phyloP scores from a whole-genome alignment of 2,888 invertebrate species.

The Metalampra italica region DNA sequence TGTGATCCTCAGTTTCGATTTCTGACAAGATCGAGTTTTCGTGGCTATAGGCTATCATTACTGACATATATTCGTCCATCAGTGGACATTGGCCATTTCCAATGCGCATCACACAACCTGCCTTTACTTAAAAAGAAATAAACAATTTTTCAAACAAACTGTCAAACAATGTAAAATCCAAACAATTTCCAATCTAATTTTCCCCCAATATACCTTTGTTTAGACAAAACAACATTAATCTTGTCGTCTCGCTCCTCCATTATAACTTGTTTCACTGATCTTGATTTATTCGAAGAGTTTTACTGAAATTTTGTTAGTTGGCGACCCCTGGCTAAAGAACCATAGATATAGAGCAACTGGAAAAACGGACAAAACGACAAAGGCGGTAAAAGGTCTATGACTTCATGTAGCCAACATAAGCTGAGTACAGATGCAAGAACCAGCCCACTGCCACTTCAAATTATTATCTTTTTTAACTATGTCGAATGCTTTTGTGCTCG shows the following conservation, averaged over 20 bases:
- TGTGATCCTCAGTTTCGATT: too few relatives aligned
- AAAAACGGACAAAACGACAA: not conserved
- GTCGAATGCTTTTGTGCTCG: too few relatives aligned
- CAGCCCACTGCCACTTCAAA: too few relatives aligned
- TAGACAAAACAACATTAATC: constrained; percentile 32
- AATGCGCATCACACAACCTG: too few relatives aligned
- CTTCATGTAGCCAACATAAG: too few relatives aligned
- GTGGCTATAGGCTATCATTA: too few relatives aligned
- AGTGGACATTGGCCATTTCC: too few relatives aligned
- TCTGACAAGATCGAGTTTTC: too few relatives aligned
- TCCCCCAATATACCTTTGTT: not conserved
- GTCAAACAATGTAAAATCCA: not conserved
- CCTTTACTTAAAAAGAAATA: not conserved
- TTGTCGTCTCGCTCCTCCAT: constrained; percentile 29
- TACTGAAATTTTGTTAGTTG: constrained; percentile 26
- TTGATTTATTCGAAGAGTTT: constrained; percentile 37
- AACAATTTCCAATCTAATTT: not conserved
- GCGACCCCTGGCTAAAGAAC: constrained; percentile 3
- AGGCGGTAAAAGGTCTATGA: not conserved
- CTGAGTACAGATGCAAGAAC: too few relatives aligned
- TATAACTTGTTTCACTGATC: constrained; percentile 20
- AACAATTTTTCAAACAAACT: not conserved
- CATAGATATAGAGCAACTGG: not conserved
- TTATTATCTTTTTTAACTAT: too few relatives aligned
- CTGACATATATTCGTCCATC: too few relatives aligned